Base-by-base conservation (phyloP, 2,888 invertebrate species). In the Melanargia galathea region DNA sequence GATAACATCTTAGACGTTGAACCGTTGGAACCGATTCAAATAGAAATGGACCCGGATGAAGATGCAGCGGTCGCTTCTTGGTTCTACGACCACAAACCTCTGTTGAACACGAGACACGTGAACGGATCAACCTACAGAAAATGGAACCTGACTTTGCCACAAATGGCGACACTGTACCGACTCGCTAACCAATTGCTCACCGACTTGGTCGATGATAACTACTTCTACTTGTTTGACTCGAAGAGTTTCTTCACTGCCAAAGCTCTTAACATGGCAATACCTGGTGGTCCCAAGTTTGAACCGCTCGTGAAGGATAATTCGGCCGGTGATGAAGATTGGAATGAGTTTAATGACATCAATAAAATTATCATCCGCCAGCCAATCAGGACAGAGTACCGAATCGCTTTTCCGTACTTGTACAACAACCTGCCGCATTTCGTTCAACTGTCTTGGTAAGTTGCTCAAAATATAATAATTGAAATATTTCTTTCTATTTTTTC, bases 221-320 rank as follows among this genome's bases (percentile, higher is more conserved):
- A 99, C 86, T 99, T 99, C 90, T 99, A 99, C 82, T 92, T 99
- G 2, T 99, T 99, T 87, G 99, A 99, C 86, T 95, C 98, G 16
- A 99, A 99, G 89, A 99, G 99, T 77, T 99, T 99, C 89, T 99
- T 99, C 87, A 99, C 99, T 1, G 99, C 99, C 0, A 99, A 99
- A 87, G 99, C 99, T 3, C 89, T 99, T 60, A 99, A 99, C 82
- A 98, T 99, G 96, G 99, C 99, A 1, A 99, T 99, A 77, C 99
- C 99, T 10, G 99, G 99, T 60, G 99, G 99, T 0, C 99, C 99
- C 0, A 99, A 99, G 87, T 99, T 99, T 91, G 99, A 99, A 84
- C 99, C 99, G 0, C 91, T 99, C 5, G 98, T 99, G 18, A 99
- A 99, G 80, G 99, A 99, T 85, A 96, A 97, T 75, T 98, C 98